A percentile compares a stretch with the other conserved stretches of the same genome.
Evolutionary conservation across 2,797 vertebrate genomes (phyloP).

Genomic region (Peromyscus melanophrys): DNA sequence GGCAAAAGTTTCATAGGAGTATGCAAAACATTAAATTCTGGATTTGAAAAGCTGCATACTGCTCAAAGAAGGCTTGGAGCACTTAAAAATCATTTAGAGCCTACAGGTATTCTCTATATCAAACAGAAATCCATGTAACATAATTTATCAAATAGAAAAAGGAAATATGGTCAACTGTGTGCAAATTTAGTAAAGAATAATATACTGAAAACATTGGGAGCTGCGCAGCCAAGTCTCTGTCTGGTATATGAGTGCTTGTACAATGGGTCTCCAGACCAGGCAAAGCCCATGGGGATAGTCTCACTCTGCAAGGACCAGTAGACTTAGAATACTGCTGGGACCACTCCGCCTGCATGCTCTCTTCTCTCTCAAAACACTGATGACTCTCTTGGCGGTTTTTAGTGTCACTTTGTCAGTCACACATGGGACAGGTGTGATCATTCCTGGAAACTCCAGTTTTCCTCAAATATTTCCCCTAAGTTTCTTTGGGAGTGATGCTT

Average conservation of each 20-base stretch:
- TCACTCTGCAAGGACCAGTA: neutral
- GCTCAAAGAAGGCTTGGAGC: neutral
- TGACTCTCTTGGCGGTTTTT: neutral
- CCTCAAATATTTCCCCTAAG: too few relatives aligned
- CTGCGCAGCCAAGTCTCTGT: neutral
- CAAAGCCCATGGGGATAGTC: neutral
- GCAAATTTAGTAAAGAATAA: neutral
- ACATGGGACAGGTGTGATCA: neutral
- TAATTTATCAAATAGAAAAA: neutral
- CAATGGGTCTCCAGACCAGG: neutral
- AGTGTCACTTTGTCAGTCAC: neutral
- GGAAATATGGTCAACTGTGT: neutral
- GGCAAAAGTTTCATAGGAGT: neutral
- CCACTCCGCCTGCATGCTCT: neutral
- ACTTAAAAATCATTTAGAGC: neutral
- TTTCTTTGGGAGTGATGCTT: neutral
- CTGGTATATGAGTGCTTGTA: neutral
- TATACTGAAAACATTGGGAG: neutral
- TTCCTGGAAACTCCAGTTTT: neutral
- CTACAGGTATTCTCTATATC: rapidly evolving
- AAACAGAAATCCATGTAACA: neutral
- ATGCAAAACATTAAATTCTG: neutral
- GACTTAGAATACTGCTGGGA: neutral
- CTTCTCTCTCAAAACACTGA: neutral
- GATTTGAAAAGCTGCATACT: neutral